phyloP scores from a whole-genome alignment of 1,140 invertebrate species.

The Myzus persicae region DNA sequence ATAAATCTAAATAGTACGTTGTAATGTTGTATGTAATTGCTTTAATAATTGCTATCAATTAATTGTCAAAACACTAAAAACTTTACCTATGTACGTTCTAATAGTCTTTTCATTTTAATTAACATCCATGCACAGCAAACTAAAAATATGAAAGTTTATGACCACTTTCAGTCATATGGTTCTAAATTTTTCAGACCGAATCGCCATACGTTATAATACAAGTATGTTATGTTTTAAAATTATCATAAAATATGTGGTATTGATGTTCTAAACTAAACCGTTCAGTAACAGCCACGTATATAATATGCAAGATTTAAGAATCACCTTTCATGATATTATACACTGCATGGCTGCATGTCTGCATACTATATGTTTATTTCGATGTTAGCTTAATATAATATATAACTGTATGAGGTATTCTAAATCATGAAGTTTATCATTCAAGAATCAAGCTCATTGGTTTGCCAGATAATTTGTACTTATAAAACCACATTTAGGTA shows the following conservation, averaged over 20 bases:
- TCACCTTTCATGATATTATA: neutral
- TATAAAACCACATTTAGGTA: neutral
- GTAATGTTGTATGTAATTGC: neutral
- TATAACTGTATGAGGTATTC: neutral
- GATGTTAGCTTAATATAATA: neutral
- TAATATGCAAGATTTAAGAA: neutral
- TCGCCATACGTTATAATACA: neutral
- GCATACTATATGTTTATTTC: neutral
- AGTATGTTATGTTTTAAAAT: neutral
- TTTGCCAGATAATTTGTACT: neutral
- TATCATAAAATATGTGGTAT: neutral
- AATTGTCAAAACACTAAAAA: neutral
- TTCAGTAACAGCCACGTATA: neutral
- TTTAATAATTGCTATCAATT: neutral
- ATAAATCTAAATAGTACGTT: neutral
- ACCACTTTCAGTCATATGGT: neutral
- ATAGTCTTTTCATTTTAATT: neutral
- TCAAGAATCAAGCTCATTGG: neutral
- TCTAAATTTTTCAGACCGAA: slow-evolving; percentile 27
- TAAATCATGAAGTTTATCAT: neutral
- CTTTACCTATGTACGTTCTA: neutral
- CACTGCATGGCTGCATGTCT: too few species aligned
- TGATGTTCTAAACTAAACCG: neutral
- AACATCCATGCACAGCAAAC: neutral
- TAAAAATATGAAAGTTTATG: slow-evolving; percentile 52